phyloP scores from a whole-genome alignment of 2,113 vertebrate species.

The Microcebus lehilahytsara region DNA sequence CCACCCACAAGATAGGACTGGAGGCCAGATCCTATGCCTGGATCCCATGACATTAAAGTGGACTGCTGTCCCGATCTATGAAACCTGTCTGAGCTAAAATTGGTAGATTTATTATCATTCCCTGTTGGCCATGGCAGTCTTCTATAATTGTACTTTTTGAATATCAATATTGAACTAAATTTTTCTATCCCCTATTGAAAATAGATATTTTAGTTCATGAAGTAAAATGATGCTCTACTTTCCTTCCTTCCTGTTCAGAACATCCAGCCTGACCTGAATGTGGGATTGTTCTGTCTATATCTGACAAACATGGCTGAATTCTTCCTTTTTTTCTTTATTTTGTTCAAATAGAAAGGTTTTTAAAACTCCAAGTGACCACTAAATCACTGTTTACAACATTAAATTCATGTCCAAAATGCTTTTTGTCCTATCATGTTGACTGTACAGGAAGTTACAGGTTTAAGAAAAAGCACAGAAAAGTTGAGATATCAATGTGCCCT shows the following conservation, averaged over 20 bases:
- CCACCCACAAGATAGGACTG: background rate
- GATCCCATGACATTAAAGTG: background rate
- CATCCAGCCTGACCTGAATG: background rate
- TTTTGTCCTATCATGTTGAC: background rate
- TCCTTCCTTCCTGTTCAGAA: background rate
- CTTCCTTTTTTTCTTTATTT: background rate
- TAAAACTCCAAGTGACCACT: conserved; percentile 22
- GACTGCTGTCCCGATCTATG: background rate
- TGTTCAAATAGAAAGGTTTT: background rate
- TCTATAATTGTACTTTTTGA: background rate
- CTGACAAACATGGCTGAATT: background rate
- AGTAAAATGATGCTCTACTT: background rate
- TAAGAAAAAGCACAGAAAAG: background rate
- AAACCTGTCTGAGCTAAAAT: background rate
- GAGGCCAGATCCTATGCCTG: background rate
- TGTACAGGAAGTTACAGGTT: background rate
- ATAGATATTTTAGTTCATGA: background rate
- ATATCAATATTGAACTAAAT: background rate
- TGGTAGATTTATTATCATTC: background rate
- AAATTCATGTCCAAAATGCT: background rate
- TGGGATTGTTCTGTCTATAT: background rate
- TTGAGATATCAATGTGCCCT: background rate
- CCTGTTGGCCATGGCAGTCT: background rate
- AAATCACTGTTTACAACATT: background rate
- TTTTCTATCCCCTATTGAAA: background rate